Base-by-base conservation (phyloP, 2,888 invertebrate species). In the Acleris holmiana region DNA sequence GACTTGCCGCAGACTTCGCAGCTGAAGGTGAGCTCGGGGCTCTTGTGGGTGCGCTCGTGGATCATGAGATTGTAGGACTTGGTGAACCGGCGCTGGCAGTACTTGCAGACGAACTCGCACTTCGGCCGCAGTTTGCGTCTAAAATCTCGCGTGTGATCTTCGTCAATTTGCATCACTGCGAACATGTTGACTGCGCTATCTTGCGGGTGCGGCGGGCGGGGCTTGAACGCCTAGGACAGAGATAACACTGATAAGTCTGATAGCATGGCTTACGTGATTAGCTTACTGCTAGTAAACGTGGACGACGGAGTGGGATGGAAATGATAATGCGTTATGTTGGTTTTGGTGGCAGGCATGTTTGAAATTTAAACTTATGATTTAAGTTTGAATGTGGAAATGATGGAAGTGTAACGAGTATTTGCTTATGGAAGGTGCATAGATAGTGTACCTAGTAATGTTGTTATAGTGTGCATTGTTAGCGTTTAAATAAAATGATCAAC, bases 61-160 rank as follows among this genome's bases (percentile, higher is more conserved):
- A 99, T 99, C 95, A 99, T 96, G 87, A 99, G 94, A 93, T 99
- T 99, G 94, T 99, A 99, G 75, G 98, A 97, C 94, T 99, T 99
- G 84, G 98, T 99, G 94, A 99, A 99, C 89, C 98, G 96, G 83
- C 99, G 95, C 90, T 97, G 97, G 94, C 99, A 99, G 94, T 97
- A 99, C 92, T 98, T 98, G 95, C 99, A 99, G 87, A 99, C 98
- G 93, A 98, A 99, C 93, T 99, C 98, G 94, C 98, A 98, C 94
- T 98, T 98, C 83, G 97, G 95, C 86, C 97, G 94, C 96, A 96
- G 96, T 93, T 96, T 96, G 93, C 96, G 95, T 93, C 96, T 95
- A 94, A 96, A 96, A 94, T 96, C 96, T 92, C 96, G 94, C 90
- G 95, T 95, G 94, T 96, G 95, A 93, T 96, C 96, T 94, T 96